These are phyloP conservation scores for Anastrepha obliqua DNA, from an alignment of 1,140 invertebrate genomes.

Conservation along the genomic window DNA sequence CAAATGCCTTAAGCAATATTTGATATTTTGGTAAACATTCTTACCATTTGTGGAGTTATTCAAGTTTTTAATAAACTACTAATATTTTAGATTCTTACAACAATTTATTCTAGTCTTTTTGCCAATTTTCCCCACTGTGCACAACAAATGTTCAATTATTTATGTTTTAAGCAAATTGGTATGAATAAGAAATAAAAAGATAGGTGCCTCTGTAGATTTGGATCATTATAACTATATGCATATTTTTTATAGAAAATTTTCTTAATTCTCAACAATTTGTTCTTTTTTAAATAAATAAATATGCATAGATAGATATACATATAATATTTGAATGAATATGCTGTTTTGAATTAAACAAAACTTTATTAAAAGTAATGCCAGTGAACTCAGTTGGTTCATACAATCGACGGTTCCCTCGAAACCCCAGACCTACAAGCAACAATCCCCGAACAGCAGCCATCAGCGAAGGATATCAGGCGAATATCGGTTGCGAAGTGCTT, in stretches of 20 bases:
- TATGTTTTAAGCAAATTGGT: background rate
- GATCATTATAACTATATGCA: too few relatives aligned
- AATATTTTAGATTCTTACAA: too few relatives aligned
- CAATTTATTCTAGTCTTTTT: too few relatives aligned
- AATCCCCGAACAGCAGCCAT: background rate
- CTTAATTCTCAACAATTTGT: background rate
- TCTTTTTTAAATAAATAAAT: too few relatives aligned
- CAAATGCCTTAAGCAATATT: too few relatives aligned
- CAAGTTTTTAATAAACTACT: too few relatives aligned
- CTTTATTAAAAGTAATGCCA: background rate
- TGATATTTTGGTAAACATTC: too few relatives aligned
- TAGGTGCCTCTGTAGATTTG: background rate
- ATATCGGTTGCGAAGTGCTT: background rate
- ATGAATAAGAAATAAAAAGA: background rate
- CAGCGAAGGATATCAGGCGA: background rate
- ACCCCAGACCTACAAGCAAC: background rate
- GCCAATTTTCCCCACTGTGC: background rate
- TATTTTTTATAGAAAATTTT: background rate
- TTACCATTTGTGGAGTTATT: too few relatives aligned
- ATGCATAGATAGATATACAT: too few relatives aligned
- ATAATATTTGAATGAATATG: too few relatives aligned
- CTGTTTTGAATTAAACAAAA: too few relatives aligned
- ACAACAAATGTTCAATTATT: background rate
- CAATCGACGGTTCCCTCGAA: too few relatives aligned
- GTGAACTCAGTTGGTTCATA: background rate